These are phyloP conservation scores for Dicyema japonicum DNA, from an alignment of 1,140 invertebrate genomes.

Conservation along the genomic window DNA sequence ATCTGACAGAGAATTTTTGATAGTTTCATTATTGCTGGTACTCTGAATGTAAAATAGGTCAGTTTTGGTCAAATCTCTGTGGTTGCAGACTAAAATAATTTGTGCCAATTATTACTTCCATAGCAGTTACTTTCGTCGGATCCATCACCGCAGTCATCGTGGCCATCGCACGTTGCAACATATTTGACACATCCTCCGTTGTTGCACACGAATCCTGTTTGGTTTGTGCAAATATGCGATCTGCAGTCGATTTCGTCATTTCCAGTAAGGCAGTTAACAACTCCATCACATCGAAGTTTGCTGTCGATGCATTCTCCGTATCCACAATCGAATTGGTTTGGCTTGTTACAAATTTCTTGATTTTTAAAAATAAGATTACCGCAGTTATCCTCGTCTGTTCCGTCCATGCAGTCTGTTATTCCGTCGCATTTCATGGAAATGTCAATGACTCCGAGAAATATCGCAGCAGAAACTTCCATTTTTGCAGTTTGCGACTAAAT, in stretches of 20 bases:
- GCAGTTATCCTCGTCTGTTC: constrained; percentile 11
- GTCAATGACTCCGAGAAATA: constrained; percentile 4
- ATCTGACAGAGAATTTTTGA: too few species aligned
- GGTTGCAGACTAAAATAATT: too few species aligned
- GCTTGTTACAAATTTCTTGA: constrained; percentile 2
- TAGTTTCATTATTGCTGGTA: too few species aligned
- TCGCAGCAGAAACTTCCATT: not conserved
- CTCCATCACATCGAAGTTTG: constrained; percentile 1
- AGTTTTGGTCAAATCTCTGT: too few species aligned
- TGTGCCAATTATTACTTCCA: not conserved
- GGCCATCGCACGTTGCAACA: not conserved
- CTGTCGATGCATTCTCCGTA: not conserved
- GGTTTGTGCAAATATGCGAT: not conserved
- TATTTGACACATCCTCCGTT: not conserved
- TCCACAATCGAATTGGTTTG: not conserved
- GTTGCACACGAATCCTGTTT: not conserved
- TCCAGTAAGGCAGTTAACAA: not conserved
- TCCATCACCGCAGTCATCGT: constrained; percentile 1
- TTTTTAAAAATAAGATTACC: constrained; percentile 5
- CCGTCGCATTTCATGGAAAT: constrained; percentile 8
- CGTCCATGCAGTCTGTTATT: constrained; percentile 9
- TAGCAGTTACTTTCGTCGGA: not conserved
- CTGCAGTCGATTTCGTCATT: constrained; percentile 1
- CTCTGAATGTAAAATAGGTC: too few species aligned
- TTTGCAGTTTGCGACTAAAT: not conserved